Base-by-base conservation (phyloP, 2,888 invertebrate genomes). In the Gastracanthus pulcherrimus region DNA sequence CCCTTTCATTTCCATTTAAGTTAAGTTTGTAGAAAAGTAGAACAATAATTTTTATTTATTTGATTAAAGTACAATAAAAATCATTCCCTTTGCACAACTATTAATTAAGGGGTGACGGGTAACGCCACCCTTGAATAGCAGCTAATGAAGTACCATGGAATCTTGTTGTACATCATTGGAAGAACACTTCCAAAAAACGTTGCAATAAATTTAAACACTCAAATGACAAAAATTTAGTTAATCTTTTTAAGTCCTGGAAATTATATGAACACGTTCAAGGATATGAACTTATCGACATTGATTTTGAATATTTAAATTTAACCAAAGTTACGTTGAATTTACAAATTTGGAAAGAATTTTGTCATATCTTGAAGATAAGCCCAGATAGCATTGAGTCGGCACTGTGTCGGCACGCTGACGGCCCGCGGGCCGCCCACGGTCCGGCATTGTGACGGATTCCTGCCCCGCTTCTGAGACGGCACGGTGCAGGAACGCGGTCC, bases 111-210 rank as follows among this genome's bases (percentile, higher is more conserved):
- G n/a, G n/a, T n/a, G n/a, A n/a, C n/a, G n/a, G n/a, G n/a, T n/a
- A n/a, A n/a, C n/a, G n/a, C 1, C 0, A 29, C 29, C n/a, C 13
- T 16, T 69, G 45, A 48, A 16, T 69, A 7, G 6, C 41, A 45
- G 19, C 29, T n/a, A 69, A 69, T 9, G n/a, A 69, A 69, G 29
- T 11, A 7, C 67, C 67, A n/a, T 69, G n/a, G 45, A n/a, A 45
- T 45, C 45, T 45, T 45, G 45, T 45, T n/a, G 1, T n/a, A 11
- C 0, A 45, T 4, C 29, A 69, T n/a, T 69, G 67, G 48, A 26
- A 45, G n/a, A 29, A 69, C 6, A 48, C 48, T 31, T 48, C n/a
- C n/a, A 48, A 1, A 2, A 2, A 1, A 38, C 45, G 45, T n/a
- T 0, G 3, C 11, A 41, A 45, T 16, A 11, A 23, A 16, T 45